These are phyloP conservation scores for Picathartes gymnocephalus DNA, from an alignment of 2,113 vertebrate species.

Conservation along the genomic window DNA sequence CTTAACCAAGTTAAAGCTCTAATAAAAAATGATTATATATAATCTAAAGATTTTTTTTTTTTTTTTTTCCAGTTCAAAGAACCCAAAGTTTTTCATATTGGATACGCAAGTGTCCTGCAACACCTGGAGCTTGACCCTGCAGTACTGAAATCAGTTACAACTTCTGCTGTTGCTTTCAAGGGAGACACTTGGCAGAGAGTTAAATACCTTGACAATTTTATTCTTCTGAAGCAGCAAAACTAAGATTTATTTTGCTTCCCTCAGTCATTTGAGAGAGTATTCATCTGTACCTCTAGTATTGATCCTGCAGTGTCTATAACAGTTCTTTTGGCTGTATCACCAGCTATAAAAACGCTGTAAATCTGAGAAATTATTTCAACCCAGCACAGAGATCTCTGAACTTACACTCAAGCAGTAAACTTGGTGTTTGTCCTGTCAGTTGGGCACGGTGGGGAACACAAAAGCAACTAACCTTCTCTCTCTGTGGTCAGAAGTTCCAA, in stretches of 20 bases:
- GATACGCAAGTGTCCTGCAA: background rate
- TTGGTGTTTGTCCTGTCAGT: background rate
- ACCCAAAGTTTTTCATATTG: background rate
- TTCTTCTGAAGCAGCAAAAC: background rate
- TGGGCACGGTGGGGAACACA: background rate
- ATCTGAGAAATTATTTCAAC: background rate
- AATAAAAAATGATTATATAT: slow-evolving; percentile 34
- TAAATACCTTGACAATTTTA: background rate
- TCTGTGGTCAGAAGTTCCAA: background rate
- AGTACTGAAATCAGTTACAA: background rate
- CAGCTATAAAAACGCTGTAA: rapidly evolving
- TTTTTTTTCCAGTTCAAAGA: slow-evolving; percentile 11
- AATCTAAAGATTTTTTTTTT: slow-evolving; percentile 29
- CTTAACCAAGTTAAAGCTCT: slow-evolving; percentile 30
- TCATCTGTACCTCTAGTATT: background rate
- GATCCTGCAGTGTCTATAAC: background rate
- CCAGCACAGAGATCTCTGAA: background rate
- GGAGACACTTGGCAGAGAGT: background rate
- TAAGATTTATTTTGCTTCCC: background rate
- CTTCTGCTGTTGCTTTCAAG: background rate
- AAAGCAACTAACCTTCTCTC: background rate
- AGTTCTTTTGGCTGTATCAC: background rate
- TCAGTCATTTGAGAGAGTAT: background rate
- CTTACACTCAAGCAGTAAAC: background rate
- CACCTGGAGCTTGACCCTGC: background rate